Conservation (phyloP, 2,888 invertebrate genomes). For the Arctia plantaginis region DNA sequence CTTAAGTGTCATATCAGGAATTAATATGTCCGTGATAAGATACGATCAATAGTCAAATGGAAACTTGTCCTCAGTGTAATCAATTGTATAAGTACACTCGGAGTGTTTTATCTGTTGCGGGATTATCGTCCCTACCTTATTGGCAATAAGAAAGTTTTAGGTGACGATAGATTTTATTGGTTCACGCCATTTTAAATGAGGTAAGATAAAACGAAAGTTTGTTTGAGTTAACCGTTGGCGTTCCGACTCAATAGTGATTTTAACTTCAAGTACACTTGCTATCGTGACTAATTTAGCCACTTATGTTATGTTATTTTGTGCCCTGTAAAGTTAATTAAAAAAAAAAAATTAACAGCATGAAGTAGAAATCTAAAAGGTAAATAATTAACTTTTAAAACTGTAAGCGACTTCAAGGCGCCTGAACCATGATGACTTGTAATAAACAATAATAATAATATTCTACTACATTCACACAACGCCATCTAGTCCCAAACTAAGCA, state of each 20-base stretch:
- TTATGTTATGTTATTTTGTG: background rate
- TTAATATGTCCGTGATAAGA: background rate
- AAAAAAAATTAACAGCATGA: too few species aligned
- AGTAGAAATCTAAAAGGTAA: too few species aligned
- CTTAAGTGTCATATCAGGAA: background rate
- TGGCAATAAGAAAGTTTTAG: constrained; percentile 37
- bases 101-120: constrained; percentile 37
- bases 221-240: constrained; percentile 16
- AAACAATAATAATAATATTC: too few species aligned
- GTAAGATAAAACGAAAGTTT: constrained; percentile 39
- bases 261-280: constrained; percentile 19
- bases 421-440: too few species aligned
- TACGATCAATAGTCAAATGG: constrained; percentile 4
- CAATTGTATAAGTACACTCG: too few species aligned
- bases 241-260: constrained; percentile 12
- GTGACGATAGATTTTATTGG: constrained; percentile 40
- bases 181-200: constrained; percentile 32
- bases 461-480: too few species aligned
- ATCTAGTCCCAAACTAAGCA: too few species aligned
- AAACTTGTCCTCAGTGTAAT: constrained; percentile 1
- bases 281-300: constrained; percentile 3
- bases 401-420: too few species aligned
- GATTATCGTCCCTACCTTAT: constrained; percentile 37
- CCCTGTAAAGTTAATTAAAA: too few species aligned
- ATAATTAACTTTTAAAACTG: too few species aligned